Base-by-base conservation (phyloP, 1,140 invertebrate species). In the Arctopsyche grandis region DNA sequence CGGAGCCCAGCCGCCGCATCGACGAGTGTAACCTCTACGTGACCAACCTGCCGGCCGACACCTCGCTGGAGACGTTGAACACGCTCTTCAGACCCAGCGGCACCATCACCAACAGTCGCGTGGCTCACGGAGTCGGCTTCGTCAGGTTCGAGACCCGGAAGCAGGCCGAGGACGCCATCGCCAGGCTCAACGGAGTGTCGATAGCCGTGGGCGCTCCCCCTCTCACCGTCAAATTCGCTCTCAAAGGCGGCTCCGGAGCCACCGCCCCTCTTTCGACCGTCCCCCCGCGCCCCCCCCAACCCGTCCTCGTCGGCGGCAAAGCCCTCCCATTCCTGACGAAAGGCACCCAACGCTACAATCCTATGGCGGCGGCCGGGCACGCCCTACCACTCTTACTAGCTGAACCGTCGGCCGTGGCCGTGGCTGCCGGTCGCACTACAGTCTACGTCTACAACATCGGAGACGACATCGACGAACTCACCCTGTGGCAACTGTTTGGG, bases 401-500 rank as follows among this genome's bases (percentile, higher is more conserved):
- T 86, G 56, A 88, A 86, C 77, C 86, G 48, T 14, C 83, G 86
- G 75, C 46, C 21, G 7, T 24, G 16, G 58, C 58, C 58, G 21
- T 9, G n/a, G 16, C 16, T 16, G 43, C 29, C 26, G 86, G 85
- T 76, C 87, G 88, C 83, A 88, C 87, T 80, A 88, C 87, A 58
- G 87, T 89, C 84, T 89, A 88, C 88, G 98, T 99, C 60, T 99
- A 99, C 91, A 99, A 99, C 89, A 90, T 99, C 81, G 97, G 97
- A 14, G 97, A 98, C 19, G 98, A 99, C 87, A 98, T 97, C 0
- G 98, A 99, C 86, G 98, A 99, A 88, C 96, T 97, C 84, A 94
- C 98, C n/a, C 91, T 99, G 80, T 99, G 98, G 98, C 97, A 99
- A 88, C 90, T 99, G 82, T 99, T 99, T 87, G 98, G 98, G 16